Base-by-base conservation (phyloP, 2,113 vertebrate species). In the Fregetta grallaria region DNA sequence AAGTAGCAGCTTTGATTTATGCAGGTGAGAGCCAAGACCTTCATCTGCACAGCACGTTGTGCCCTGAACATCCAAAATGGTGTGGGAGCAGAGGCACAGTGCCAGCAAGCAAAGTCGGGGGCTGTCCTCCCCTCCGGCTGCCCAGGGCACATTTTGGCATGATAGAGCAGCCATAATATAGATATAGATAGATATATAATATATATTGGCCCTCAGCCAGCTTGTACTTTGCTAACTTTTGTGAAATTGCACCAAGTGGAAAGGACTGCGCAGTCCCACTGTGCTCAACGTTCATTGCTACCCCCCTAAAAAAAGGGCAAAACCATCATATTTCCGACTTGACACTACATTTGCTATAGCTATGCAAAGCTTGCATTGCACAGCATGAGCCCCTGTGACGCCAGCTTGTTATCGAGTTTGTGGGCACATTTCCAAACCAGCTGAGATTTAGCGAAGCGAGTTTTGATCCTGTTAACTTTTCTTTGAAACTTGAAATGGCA, bases 271-370 rank as follows among this genome's bases (percentile, higher is more conserved):
- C 49, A 61, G 30, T 40, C 36, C 27, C 42, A 26, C 45, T 0
- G 1, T 17, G 22, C 30, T 40, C 68, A 47, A 9, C 5, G 0
- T 42, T 44, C 27, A 8, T 25, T 62, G 18, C 16, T 40, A 7
- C 13, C 8, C 34, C 11, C 4, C 3, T 3, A 10, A 72, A 42
- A 16, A 44, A 25, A n/a, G 14, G 26, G 20, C 26, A 55, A 74
- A 74, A 3, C 15, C 47, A n/a, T 10, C 42, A 0, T 6, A 62
- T 67, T 77, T 66, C 53, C 1, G 0, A 4, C 66, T 44, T 3
- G 0, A 14, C 10, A 2, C 16, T 10, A 11, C 42, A 3, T 53
- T 68, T 52, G 15, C 50, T 22, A 1, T 4, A 17, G 10, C 44
- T 15, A 5, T 3, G 12, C 55, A 38, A n/a, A 58, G 26, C 29